These are phyloP conservation scores for Piscicola geometra DNA, from an alignment of 2,888 invertebrate species.

Conservation along the genomic window DNA sequence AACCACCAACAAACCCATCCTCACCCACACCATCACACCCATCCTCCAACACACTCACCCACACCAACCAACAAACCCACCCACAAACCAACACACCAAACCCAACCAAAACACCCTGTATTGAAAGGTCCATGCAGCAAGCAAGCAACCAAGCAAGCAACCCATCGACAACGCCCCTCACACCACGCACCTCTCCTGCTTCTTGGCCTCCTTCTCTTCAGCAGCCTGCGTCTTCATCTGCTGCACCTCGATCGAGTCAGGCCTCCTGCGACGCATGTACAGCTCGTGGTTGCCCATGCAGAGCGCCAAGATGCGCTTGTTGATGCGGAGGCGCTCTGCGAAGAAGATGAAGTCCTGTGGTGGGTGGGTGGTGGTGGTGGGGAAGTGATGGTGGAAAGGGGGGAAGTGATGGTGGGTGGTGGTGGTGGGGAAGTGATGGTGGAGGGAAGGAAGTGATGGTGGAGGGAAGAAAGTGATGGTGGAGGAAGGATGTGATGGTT, in stretches of 20 bases:
- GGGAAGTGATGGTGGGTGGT: neutral
- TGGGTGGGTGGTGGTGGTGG: constrained; percentile 14
- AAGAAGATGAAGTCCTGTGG: constrained; percentile 90
- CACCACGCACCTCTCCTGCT: constrained; percentile 72
- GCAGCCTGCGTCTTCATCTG: constrained; percentile 99
- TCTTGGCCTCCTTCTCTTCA: constrained; percentile 89
- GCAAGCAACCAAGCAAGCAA: neutral
- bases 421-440: constrained; percentile 27
- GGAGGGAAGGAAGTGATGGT: no score
- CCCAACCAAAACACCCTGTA: neutral
- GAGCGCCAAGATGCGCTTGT: constrained; percentile 93
- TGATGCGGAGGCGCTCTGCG: constrained; percentile 92
- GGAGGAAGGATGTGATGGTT: constrained; percentile 30
- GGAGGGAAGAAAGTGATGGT: no score
- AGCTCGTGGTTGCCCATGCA: constrained; percentile 99
- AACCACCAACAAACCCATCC: no score
- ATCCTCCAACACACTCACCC: no score
- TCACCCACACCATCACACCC: no score
- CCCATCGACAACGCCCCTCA: neutral
- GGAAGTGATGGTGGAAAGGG: neutral
- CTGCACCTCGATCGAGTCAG: constrained; percentile 98
- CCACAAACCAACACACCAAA: neutral
- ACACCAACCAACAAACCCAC: no score
- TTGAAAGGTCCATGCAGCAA: neutral
- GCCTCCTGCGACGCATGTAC: constrained; percentile 96